Evolutionary conservation across 2,797 vertebrate species (phyloP).

Genomic region (Pseudopleuronectes americanus): DNA sequence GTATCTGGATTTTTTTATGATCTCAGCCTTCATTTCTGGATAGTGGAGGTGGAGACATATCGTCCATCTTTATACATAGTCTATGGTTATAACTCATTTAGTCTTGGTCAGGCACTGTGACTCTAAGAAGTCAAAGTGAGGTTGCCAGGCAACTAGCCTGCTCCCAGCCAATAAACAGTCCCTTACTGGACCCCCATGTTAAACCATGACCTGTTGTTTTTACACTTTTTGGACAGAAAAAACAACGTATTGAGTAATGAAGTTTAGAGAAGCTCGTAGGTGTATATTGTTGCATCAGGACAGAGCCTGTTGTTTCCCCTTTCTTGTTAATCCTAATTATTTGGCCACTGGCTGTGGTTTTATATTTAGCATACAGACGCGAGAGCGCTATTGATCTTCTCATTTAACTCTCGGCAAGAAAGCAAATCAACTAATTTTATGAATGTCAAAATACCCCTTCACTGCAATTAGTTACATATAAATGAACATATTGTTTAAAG

Average conservation of each 20-base stretch:
- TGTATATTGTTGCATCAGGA: neutral
- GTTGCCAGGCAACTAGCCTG: constrained; percentile 10
- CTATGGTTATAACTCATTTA: neutral
- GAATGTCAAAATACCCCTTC: neutral
- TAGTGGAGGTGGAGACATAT: neutral
- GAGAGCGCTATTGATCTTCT: neutral
- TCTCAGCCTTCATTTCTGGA: no score
- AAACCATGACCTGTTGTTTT: neutral
- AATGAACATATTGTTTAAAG: neutral
- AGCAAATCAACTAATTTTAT: neutral
- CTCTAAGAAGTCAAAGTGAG: neutral
- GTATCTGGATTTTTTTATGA: no score
- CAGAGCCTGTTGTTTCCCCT: neutral
- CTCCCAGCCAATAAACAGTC: neutral
- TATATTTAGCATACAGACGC: neutral
- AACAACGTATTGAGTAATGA: neutral
- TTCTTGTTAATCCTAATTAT: neutral
- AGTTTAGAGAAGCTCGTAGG: neutral
- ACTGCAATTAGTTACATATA: neutral
- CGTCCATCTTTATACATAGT: neutral
- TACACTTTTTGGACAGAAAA: neutral
- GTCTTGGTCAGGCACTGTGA: neutral
- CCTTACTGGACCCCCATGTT: neutral
- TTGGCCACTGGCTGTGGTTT: neutral
- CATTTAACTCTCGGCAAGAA: neutral